Conservation (phyloP, 2,888 invertebrate genomes). For the Liposcelis brunnea region DNA sequence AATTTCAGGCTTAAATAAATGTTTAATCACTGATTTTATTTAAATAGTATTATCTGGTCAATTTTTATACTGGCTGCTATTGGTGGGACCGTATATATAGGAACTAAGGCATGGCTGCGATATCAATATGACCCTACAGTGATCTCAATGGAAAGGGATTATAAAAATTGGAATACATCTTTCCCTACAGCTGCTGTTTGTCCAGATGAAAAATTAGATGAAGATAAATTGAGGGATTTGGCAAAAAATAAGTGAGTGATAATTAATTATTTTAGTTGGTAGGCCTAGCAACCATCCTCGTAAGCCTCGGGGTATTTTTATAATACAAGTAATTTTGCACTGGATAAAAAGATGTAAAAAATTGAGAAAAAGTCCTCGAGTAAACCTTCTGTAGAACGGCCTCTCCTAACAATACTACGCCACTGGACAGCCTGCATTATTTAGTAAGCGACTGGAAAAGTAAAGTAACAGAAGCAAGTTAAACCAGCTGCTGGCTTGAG, state of each 20-base stretch:
- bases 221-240: not conserved
- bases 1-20: not conserved
- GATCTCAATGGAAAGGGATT: constrained; percentile 21
- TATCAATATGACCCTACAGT: constrained; percentile 21
- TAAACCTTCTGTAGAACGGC: too few species aligned
- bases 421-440: too few species aligned
- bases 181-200: constrained; percentile 21
- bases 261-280: too few species aligned
- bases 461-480: too few species aligned
- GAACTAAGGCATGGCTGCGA: constrained; percentile 15
- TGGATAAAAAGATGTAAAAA: too few species aligned
- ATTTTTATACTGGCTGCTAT: not conserved
- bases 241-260: not conserved
- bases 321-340: too few species aligned
- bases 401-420: too few species aligned
- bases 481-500: too few species aligned
- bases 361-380: too few species aligned
- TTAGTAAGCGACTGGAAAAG: too few species aligned
- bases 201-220: constrained; percentile 16
- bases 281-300: too few species aligned
- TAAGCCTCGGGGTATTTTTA: too few species aligned
- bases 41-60: not conserved
- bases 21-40: not conserved
- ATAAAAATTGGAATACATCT: constrained; percentile 20
- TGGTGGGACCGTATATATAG: not conserved